Conservation (phyloP, 2,797 vertebrate genomes). For the Cirrhinus molitorella region DNA sequence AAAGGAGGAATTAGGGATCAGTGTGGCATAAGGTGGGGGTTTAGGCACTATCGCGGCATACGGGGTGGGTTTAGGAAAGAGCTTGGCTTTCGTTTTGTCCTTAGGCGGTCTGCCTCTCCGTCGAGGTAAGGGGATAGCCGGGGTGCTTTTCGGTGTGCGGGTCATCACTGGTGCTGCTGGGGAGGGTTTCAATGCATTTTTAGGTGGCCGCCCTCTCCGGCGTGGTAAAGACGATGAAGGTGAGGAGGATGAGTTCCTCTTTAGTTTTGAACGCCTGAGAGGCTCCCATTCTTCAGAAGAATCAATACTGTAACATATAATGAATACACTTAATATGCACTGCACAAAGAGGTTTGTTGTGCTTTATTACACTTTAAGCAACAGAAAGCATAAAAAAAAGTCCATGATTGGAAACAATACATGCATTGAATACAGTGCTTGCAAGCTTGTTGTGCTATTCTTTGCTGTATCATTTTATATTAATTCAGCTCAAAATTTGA, state of each 20-base stretch:
- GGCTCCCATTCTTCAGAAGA: slow-evolving; percentile 47
- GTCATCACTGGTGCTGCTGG: background rate
- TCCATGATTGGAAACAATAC: background rate
- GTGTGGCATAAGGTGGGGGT: background rate
- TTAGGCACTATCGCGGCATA: slow-evolving; percentile 22
- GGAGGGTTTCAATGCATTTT: background rate
- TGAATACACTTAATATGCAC: background rate
- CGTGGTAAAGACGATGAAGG: slow-evolving; percentile 6
- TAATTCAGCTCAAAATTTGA: background rate
- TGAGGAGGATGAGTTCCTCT: background rate
- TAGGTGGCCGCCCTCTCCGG: slow-evolving; percentile 23
- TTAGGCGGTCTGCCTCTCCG: slow-evolving; percentile 31
- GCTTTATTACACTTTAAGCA: background rate
- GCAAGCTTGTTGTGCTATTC: background rate
- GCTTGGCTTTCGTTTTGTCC: background rate
- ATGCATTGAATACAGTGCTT: background rate
- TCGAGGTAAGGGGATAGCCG: background rate
- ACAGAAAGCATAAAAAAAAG: background rate
- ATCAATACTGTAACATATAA: slow-evolving; percentile 29
- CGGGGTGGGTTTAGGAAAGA: slow-evolving; percentile 1
- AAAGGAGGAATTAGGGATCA: slow-evolving; percentile 14
- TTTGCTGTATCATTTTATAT: background rate
- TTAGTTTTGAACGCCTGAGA: slow-evolving; percentile 17
- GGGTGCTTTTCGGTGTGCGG: background rate
- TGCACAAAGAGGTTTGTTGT: background rate